Evolutionary conservation across 2,113 vertebrate genomes (phyloP).

Genomic region (Toxostoma redivivum): DNA sequence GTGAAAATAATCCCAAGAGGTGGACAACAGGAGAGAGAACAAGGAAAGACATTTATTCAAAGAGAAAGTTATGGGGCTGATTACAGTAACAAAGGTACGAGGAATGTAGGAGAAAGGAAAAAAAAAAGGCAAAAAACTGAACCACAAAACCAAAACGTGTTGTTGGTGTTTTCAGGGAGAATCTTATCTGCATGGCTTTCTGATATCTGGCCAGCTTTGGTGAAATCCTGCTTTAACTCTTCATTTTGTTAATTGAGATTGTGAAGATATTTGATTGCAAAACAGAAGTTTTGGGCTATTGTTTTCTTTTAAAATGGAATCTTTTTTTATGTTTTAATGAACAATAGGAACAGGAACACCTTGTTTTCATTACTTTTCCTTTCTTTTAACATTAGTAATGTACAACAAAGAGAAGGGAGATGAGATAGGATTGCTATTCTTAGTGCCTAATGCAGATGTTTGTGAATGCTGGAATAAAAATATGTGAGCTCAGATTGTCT

Average conservation of each 20-base stretch:
- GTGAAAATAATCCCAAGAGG: background rate
- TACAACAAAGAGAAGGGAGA: constrained; percentile 19
- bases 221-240: background rate
- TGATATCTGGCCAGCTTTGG: background rate
- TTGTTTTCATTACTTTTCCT: constrained; percentile 8
- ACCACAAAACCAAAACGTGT: background rate
- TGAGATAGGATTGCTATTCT: constrained; percentile 28
- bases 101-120: background rate
- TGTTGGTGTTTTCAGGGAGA: background rate
- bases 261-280: background rate
- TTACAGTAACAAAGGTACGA: background rate
- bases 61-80: background rate
- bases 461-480: background rate
- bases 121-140: accelerated
- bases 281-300: background rate
- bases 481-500: background rate
- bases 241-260: background rate
- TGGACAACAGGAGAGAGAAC: background rate
- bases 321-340: background rate
- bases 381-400: constrained; percentile 9
- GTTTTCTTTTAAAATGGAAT: background rate
- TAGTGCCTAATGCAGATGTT: background rate
- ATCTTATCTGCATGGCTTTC: background rate
- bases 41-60: background rate
- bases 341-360: background rate